Evolutionary conservation across 1,140 invertebrate genomes (phyloP).

Genomic region (Meloidogyne floridensis): DNA sequence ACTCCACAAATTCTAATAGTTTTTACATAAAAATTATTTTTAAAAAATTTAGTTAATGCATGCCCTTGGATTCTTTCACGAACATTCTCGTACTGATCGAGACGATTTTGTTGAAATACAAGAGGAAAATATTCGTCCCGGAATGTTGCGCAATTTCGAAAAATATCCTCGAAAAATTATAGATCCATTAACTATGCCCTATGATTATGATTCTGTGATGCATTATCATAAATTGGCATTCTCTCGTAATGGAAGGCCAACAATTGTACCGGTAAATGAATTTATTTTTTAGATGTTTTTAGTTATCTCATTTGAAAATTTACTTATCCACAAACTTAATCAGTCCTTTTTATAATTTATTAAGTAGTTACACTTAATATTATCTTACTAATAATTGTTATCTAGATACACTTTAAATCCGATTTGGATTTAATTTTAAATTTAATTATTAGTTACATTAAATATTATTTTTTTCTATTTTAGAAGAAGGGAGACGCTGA

Average conservation of each 20-base stretch:
- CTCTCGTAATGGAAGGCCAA: constrained; percentile 60
- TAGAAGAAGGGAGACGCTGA: constrained; percentile 54
- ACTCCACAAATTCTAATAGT: too few species aligned
- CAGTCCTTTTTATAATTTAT: too few species aligned
- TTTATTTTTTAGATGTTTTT: too few species aligned
- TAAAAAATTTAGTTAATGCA: constrained; percentile 31
- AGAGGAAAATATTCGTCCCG: constrained; percentile 64
- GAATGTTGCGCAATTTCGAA: constrained; percentile 65
- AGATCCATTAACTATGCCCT: constrained; percentile 64
- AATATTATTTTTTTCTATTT: background rate
- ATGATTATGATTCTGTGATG: constrained; percentile 61
- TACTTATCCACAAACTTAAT: too few species aligned
- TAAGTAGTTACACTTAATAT: too few species aligned
- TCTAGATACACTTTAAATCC: too few species aligned
- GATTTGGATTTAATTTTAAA: too few species aligned
- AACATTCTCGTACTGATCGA: constrained; percentile 63
- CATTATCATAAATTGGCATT: constrained; percentile 66
- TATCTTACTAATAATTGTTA: too few species aligned
- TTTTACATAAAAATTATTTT: too few species aligned
- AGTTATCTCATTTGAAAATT: too few species aligned
- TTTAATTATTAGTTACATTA: too few species aligned
- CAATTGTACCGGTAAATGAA: constrained; percentile 54
- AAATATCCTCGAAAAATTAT: constrained; percentile 66
- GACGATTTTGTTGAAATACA: constrained; percentile 62
- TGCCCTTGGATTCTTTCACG: constrained; percentile 61